Evolutionary conservation across 2,888 invertebrate species (phyloP), one percentile per base, ranked within the genome.

Genomic region (Microchrysa polita): DNA sequence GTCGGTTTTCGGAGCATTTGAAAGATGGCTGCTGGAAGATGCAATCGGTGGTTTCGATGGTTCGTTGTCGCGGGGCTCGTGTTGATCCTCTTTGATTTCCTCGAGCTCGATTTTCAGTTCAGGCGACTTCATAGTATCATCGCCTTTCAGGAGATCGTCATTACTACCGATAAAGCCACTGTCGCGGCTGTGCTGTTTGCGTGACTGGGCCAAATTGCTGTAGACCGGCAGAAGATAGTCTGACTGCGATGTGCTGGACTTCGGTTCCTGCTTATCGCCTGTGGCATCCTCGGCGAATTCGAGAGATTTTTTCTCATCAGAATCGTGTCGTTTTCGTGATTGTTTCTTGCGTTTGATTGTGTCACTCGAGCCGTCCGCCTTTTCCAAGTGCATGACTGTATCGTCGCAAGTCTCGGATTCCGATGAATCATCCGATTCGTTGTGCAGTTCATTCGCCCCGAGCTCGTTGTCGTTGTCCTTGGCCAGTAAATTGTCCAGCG

Each of bases 131-230:
- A 72, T 61, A 10, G 74, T 61, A 79, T 85, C 86, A 79, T 87
- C 85, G 75, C 86, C 85, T 82, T 92, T 90, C 53, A 94, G 85
- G 75, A 95, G 86, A 83, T 95, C 95, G 81, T 95, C 95, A 80
- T 93, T 94, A 82, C 94, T 94, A 5, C 95, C 95, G 63, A 95
- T 91, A 79, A 95, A 95, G 1, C 95, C 95, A 79, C 94, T 94
- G 82, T 95, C 95, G 75, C 95, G 88, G 81, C 93, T 94, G 76
- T 93, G 93, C 82, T 93, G 92, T 82, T 93, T 93, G 79, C 91
- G 90, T 74, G 90, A 89, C 81, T 88, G 88, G 34, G 88, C 88
- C 63, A 88, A 84, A 81, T 88, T 88, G 77, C 88, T 87, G 78
- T 88, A 87, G 74, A 87, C 84, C 61, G 87, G 86, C 79, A 87